Percentiles rank a stretch among this genome's conserved stretches.
These are phyloP conservation scores for Empidonax traillii DNA, from an alignment of 2,113 vertebrate species.

Conservation along the genomic window DNA sequence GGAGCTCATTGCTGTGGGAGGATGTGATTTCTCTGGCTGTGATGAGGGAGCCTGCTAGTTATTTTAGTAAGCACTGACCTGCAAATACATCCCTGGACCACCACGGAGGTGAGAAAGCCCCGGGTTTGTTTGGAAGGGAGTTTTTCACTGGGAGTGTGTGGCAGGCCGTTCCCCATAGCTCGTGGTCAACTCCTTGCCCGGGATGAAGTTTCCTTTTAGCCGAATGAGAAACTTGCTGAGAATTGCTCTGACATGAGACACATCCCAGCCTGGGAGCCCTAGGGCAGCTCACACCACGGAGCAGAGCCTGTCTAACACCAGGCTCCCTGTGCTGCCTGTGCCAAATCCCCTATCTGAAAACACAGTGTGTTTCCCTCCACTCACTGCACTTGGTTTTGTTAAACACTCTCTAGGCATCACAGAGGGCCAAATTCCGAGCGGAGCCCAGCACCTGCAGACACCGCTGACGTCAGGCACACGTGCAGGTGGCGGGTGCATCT, in stretches of 20 bases:
- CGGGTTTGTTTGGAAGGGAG: background rate
- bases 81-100: background rate
- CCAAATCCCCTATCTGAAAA: slow-evolving; percentile 61
- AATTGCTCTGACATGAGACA: background rate
- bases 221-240: background rate
- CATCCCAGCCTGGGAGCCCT: slow-evolving; percentile 19
- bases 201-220: background rate
- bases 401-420: background rate
- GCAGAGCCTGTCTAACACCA: background rate
- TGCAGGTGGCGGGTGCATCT: slow-evolving; percentile 17
- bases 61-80: background rate
- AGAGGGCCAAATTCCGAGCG: background rate
- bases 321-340: background rate
- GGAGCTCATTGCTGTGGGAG: background rate
- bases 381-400: slow-evolving; percentile 7
- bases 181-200: background rate
- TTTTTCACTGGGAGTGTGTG: background rate
- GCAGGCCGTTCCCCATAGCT: background rate
- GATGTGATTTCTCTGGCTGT: background rate
- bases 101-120: background rate
- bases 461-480: background rate
- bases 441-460: slow-evolving; percentile 8
- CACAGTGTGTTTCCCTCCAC: slow-evolving; percentile 67
- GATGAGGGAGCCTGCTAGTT: background rate
- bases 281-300: fast-evolving